Percentiles rank a stretch among this genome's conserved stretches.
These are phyloP conservation scores for Apomyelois bistriatella DNA, from an alignment of 2,888 invertebrate species.

Conservation along the genomic window DNA sequence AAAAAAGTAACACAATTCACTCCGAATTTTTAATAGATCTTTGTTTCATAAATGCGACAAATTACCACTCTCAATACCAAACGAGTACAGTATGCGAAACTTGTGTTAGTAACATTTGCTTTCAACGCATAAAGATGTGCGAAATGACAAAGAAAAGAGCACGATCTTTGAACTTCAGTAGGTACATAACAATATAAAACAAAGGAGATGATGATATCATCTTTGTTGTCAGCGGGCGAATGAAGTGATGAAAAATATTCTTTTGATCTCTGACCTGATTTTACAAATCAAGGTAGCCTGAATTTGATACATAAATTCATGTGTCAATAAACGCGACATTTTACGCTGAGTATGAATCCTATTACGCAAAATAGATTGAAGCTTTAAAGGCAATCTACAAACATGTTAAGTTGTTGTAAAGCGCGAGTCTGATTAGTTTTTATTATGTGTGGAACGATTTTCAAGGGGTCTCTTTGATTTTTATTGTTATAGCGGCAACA, in stretches of 20 bases:
- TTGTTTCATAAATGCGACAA: background rate
- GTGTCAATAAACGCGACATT: background rate
- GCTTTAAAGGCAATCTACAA: background rate
- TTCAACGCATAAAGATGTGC: constrained; percentile 32
- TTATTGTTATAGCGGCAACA: no score
- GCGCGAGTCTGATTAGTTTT: no score
- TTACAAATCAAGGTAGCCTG: constrained; percentile 5
- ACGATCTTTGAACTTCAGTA: constrained; percentile 41
- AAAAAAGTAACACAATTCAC: background rate
- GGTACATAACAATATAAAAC: constrained; percentile 35
- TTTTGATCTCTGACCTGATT: constrained; percentile 28
- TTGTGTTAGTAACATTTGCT: background rate
- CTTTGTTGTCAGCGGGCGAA: constrained; percentile 38
- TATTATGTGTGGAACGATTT: no score
- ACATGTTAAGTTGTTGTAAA: no score
- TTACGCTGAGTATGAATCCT: background rate
- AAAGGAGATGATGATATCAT: constrained; percentile 64
- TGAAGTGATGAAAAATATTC: constrained; percentile 36
- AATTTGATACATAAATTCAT: constrained; percentile 5
- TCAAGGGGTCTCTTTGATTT: no score
- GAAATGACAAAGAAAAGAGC: constrained; percentile 39
- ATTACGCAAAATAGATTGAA: background rate
- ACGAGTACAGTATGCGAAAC: background rate
- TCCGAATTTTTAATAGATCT: no score
- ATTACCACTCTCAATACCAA: background rate